Evolutionary conservation across 1,140 invertebrate species (phyloP).

Genomic region (Ips typographus): DNA sequence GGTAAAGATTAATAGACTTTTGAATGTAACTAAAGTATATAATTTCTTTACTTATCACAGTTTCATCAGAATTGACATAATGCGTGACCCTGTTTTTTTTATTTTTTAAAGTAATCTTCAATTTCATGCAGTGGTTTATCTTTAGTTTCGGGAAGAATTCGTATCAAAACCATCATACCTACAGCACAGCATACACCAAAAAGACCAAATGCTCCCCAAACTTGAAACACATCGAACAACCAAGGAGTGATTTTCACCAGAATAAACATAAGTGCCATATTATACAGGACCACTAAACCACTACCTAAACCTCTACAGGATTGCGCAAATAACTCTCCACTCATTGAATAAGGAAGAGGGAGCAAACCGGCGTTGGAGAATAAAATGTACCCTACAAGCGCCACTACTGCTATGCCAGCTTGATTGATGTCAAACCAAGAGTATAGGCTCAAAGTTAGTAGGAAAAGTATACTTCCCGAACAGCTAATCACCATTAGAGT

Average conservation of each 20-base stretch:
- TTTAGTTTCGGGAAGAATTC: conserved; percentile 78
- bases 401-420: conserved; percentile 52
- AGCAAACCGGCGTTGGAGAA: conserved; percentile 61
- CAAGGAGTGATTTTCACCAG: conserved; percentile 70
- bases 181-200: conserved; percentile 66
- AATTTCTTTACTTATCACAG: too few species aligned
- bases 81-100: background rate
- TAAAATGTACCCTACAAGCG: conserved; percentile 59
- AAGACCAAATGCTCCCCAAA: conserved; percentile 64
- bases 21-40: too few species aligned
- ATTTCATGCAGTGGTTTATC: conserved; percentile 79
- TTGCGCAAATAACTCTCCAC: conserved; percentile 64
- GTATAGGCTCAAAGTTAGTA: conserved; percentile 53
- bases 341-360: conserved; percentile 70
- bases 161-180: conserved; percentile 64
- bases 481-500: conserved; percentile 60
- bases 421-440: conserved; percentile 37
- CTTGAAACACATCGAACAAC: conserved; percentile 61
- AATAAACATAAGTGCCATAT: conserved; percentile 68
- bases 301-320: conserved; percentile 60
- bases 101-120: conserved; percentile 56
- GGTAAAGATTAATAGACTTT: too few species aligned
- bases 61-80: too few species aligned
- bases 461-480: conserved; percentile 55
- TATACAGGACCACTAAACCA: conserved; percentile 63